Conservation (phyloP, 2,888 invertebrate genomes). For the Linnaemya vulpina region DNA sequence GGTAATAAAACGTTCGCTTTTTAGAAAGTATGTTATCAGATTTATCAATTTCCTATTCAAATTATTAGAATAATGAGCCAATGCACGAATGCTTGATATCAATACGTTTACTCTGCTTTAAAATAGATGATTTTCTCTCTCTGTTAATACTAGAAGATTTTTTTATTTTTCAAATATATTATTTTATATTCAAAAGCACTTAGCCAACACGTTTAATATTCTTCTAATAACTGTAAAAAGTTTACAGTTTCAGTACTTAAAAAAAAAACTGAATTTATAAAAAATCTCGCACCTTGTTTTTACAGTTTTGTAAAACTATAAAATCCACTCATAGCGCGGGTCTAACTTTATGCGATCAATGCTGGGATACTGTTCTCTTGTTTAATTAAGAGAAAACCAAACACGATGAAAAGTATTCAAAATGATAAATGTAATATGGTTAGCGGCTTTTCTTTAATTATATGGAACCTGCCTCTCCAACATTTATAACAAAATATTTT, state of each 20-base stretch:
- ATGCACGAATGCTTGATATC: neutral
- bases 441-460: conserved; percentile 16
- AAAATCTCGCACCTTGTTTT: neutral
- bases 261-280: conserved; percentile 3
- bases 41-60: conserved; percentile 25
- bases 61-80: conserved; percentile 24
- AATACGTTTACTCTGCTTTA: neutral
- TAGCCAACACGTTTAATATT: conserved; percentile 9
- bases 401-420: neutral
- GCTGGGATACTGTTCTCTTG: neutral
- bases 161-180: neutral
- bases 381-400: neutral
- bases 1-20: neutral
- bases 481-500: conserved; percentile 23
- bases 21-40: conserved; percentile 33
- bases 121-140: neutral
- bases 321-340: neutral
- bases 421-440: conserved; percentile 13
- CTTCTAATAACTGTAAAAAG: conserved; percentile 29
- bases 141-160: neutral
- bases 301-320: neutral
- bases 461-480: neutral
- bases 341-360: neutral
- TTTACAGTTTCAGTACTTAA: conserved; percentile 14
- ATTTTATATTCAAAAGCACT: neutral